phyloP scores from a whole-genome alignment of 2,113 vertebrate genomes.

The Drymodes brunneopygia region DNA sequence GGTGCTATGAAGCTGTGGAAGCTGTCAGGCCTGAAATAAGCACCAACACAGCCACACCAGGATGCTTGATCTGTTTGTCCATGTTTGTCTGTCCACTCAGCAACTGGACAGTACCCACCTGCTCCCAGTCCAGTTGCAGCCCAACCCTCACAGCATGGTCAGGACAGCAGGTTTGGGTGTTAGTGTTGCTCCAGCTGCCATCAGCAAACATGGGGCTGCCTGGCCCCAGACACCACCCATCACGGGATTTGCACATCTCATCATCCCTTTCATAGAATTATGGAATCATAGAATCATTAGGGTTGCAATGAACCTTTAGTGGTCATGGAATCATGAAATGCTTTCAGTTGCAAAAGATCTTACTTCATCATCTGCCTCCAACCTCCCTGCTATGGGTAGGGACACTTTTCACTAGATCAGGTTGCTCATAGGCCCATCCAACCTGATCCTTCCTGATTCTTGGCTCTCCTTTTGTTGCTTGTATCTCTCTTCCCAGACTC shows the following conservation, averaged over 20 bases:
- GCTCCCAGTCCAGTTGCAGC: neutral
- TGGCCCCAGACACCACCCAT: rapidly evolving
- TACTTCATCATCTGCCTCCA: neutral
- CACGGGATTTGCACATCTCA: neutral
- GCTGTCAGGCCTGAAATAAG: neutral
- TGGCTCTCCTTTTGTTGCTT: neutral
- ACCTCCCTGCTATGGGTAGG: neutral
- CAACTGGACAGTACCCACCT: neutral
- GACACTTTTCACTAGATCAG: neutral
- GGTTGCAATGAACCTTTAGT: neutral
- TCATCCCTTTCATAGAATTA: neutral
- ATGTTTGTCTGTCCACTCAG: neutral
- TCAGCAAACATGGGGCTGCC: neutral
- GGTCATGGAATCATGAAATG: neutral
- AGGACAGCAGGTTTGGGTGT: neutral
- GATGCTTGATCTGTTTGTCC: neutral
- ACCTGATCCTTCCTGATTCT: neutral
- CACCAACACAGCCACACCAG: neutral
- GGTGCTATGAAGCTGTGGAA: neutral
- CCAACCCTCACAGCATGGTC: neutral
- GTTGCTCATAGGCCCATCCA: neutral
- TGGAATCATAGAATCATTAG: neutral
- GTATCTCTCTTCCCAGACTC: neutral
- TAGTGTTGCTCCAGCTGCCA: neutral
- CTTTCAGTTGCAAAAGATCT: neutral